Percentiles rank a stretch among this genome's conserved stretches.
phyloP scores from a whole-genome alignment of 2,113 vertebrate genomes.

The Origma solitaria region DNA sequence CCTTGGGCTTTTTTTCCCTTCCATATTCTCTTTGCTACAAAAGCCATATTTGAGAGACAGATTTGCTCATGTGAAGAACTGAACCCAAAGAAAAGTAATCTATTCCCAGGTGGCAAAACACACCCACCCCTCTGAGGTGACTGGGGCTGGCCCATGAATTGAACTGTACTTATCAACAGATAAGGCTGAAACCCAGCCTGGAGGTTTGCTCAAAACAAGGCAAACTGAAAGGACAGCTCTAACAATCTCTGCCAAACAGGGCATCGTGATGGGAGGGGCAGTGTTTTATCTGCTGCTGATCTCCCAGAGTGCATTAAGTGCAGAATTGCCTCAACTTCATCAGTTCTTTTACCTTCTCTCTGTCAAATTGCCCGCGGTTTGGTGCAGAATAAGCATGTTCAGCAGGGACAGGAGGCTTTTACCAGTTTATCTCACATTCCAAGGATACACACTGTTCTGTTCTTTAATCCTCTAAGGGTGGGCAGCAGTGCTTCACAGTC shows the following conservation, averaged over 20 bases:
- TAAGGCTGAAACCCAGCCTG: background rate
- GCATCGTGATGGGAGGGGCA: background rate
- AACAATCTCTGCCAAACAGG: background rate
- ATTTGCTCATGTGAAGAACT: background rate
- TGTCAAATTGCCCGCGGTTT: fast-evolving
- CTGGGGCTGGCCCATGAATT: background rate
- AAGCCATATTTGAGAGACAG: background rate
- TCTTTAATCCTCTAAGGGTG: background rate
- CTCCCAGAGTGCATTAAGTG: background rate
- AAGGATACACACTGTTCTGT: background rate
- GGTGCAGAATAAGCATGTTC: background rate
- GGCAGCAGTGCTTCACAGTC: background rate
- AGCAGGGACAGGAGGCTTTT: background rate
- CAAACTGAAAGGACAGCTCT: background rate
- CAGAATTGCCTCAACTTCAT: background rate
- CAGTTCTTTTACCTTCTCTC: background rate
- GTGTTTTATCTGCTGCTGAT: background rate
- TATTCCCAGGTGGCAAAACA: background rate
- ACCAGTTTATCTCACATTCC: background rate
- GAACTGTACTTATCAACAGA: background rate
- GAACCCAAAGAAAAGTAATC: background rate
- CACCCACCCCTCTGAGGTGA: fast-evolving
- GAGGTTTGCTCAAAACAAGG: background rate
- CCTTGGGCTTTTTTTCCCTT: background rate
- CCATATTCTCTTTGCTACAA: background rate